Conservation (phyloP, 2,113 vertebrate genomes). For the Tamias sibiricus region DNA sequence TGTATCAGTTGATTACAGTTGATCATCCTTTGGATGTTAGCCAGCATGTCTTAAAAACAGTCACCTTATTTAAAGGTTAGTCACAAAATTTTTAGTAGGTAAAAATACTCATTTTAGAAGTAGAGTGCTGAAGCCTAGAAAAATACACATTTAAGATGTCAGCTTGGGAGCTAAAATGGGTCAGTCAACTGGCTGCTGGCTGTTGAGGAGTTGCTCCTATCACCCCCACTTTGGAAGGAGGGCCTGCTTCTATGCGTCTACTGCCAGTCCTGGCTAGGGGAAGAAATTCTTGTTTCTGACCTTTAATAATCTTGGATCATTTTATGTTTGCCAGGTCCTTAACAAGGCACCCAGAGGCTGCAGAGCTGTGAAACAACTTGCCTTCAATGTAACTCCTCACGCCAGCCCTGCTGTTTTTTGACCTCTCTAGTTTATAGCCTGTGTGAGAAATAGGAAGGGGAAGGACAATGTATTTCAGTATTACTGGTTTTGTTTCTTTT, state of each 20-base stretch:
- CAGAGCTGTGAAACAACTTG: conserved; percentile 1
- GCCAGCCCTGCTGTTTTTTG: too few species aligned
- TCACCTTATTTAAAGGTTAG: conserved; percentile 60
- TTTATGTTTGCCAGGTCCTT: conserved; percentile 55
- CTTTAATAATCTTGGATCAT: conserved; percentile 49
- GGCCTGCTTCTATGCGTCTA: background rate
- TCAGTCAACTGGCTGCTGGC: background rate
- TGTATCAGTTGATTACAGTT: conserved; percentile 31
- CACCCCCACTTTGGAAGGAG: background rate
- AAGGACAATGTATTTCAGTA: background rate
- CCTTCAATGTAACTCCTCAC: background rate
- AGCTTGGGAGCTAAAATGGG: background rate
- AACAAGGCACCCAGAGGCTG: background rate
- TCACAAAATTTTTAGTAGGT: conserved; percentile 11
- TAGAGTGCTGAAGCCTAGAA: background rate
- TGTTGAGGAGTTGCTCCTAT: background rate
- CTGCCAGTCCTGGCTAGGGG: background rate
- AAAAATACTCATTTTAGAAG: background rate
- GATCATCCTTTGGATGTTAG: conserved; percentile 27
- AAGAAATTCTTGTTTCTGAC: conserved; percentile 37
- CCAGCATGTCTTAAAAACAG: conserved; percentile 7
- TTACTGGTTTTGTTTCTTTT: background rate
- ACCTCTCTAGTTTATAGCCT: background rate
- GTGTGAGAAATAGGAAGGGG: background rate
- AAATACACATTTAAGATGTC: background rate